A percentile compares a stretch with the other conserved stretches of the same genome.
Conservation (phyloP, 1,140 invertebrate genomes). For the Lamellibrachia luymesi region DNA sequence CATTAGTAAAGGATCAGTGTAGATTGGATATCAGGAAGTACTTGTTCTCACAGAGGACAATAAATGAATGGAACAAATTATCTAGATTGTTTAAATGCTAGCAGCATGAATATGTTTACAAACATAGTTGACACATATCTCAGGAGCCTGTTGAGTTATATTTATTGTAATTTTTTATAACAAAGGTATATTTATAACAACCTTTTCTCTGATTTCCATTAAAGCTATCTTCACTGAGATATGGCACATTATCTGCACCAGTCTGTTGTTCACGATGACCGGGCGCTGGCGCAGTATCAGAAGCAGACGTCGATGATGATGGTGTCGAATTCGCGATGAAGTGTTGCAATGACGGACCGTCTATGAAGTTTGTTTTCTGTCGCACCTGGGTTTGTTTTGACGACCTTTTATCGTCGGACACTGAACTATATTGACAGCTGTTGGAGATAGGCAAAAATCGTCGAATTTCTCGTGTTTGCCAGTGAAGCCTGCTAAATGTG, state of each 20-base stretch:
- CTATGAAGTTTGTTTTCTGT: neutral
- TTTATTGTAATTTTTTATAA: neutral
- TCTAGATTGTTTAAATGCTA: too few species aligned
- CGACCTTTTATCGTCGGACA: neutral
- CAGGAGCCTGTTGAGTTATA: neutral
- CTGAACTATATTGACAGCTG: neutral
- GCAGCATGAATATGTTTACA: neutral
- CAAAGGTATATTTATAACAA: neutral
- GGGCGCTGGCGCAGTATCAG: neutral
- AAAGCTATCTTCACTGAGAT: conserved; percentile 16
- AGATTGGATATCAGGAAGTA: too few species aligned
- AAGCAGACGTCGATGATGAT: neutral
- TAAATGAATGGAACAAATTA: too few species aligned
- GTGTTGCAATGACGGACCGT: neutral
- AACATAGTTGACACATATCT: neutral
- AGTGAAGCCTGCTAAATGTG: neutral
- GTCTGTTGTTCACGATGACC: neutral
- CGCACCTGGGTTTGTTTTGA: neutral
- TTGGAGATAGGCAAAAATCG: neutral
- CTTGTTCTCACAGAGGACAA: too few species aligned
- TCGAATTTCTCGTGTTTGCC: neutral
- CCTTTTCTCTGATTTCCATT: conserved; percentile 21
- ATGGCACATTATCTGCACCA: conserved; percentile 8
- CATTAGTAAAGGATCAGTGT: too few species aligned
- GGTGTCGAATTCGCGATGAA: neutral